phyloP scores from a whole-genome alignment of 2,113 vertebrate species.

The Phyllostomus hastatus region DNA sequence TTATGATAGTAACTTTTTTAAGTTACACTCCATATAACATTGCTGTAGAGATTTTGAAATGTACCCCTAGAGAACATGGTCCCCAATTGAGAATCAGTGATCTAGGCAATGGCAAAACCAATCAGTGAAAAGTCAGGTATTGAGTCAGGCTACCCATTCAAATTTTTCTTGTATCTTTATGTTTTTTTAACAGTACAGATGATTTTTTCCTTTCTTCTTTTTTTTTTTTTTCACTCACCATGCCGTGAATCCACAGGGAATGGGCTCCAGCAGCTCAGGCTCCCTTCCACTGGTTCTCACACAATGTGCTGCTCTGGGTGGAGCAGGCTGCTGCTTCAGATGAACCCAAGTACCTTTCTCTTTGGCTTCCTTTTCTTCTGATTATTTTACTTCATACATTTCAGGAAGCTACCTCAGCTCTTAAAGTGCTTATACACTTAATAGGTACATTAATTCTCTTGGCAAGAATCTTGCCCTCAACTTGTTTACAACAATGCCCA shows the following conservation, averaged over 20 bases:
- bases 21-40: neutral
- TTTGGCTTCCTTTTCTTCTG: neutral
- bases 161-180: neutral
- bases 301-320: neutral
- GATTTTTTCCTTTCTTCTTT: neutral
- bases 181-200: neutral
- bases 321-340: neutral
- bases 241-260: neutral
- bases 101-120: neutral
- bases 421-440: neutral
- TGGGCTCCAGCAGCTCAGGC: neutral
- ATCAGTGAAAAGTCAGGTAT: slow-evolving; percentile 21
- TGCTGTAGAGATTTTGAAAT: slow-evolving; percentile 23
- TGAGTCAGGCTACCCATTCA: neutral
- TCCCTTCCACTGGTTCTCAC: neutral
- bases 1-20: slow-evolving; percentile 39
- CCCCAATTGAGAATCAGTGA: neutral
- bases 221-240: neutral
- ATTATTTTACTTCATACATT: neutral
- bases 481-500: neutral
- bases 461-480: neutral
- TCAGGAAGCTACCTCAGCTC: neutral
- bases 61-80: neutral
- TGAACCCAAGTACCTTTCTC: neutral
- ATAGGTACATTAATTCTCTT: neutral